These are phyloP conservation scores for Sinocyclocheilus grahami DNA, from an alignment of 2,113 vertebrate genomes.

Conservation along the genomic window DNA sequence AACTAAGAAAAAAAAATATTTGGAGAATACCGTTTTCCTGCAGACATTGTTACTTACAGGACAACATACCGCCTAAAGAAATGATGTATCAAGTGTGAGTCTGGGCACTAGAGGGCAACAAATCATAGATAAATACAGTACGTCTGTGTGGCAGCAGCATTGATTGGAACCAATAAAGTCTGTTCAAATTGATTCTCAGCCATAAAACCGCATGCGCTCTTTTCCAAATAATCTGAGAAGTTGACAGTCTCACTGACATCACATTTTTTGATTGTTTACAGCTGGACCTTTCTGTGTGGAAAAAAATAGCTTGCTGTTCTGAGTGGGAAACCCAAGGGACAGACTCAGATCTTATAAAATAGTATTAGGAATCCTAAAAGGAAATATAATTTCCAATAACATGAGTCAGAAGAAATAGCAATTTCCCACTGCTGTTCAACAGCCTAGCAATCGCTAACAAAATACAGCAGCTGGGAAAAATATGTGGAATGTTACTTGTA, in stretches of 20 bases:
- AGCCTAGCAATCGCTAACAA: neutral
- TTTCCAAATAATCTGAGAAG: neutral
- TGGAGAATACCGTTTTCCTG: neutral
- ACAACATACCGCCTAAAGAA: neutral
- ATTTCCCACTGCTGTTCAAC: neutral
- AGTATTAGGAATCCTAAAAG: neutral
- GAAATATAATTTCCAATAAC: conserved; percentile 8
- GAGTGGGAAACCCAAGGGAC: neutral
- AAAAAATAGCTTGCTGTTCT: neutral
- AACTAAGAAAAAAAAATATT: neutral
- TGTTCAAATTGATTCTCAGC: neutral
- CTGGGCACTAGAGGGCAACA: conserved; percentile 28
- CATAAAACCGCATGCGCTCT: neutral
- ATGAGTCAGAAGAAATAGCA: neutral
- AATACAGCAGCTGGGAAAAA: neutral
- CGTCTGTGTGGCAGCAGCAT: neutral
- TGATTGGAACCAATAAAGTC: neutral
- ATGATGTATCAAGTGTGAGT: neutral
- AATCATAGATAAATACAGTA: neutral
- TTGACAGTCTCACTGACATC: neutral
- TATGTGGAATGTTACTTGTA: conserved; percentile 5
- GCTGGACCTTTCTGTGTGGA: neutral
- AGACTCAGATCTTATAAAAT: neutral
- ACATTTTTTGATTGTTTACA: conserved; percentile 1
- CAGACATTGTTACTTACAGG: neutral